These are phyloP conservation scores for Pectinophora gossypiella DNA, from an alignment of 1,140 invertebrate genomes.

Conservation along the genomic window DNA sequence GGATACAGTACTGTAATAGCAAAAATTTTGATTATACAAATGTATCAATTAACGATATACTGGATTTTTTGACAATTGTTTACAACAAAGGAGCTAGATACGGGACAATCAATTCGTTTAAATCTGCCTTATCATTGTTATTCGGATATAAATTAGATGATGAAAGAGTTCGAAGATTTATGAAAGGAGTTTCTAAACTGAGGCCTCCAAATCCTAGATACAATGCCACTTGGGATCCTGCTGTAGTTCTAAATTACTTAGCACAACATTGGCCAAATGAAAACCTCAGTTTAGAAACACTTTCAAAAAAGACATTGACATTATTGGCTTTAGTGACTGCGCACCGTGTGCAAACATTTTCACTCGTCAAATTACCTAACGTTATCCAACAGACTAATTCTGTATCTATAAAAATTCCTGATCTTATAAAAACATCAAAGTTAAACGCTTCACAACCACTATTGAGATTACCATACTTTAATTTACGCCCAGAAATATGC, in stretches of 20 bases:
- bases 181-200: slow-evolving; percentile 4
- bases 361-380: background rate
- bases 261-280: background rate
- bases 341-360: slow-evolving; percentile 4
- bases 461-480: background rate
- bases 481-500: background rate
- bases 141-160: background rate
- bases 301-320: background rate
- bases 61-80: slow-evolving; percentile 10
- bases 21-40: slow-evolving; percentile 4
- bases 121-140: slow-evolving; percentile 2
- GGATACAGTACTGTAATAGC: slow-evolving; percentile 11
- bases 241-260: slow-evolving; percentile 3
- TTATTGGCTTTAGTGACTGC: slow-evolving; percentile 5
- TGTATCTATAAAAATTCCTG: background rate
- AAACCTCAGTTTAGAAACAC: background rate
- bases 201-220: slow-evolving; percentile 7
- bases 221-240: slow-evolving; percentile 5
- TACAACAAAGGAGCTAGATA: slow-evolving; percentile 10
- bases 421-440: background rate
- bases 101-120: slow-evolving; percentile 8
- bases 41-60: background rate
- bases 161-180: slow-evolving; percentile 1
- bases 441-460: background rate
- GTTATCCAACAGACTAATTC: background rate